Base-by-base conservation (phyloP, 1,140 invertebrate species). In the Calephelis nemesis region DNA sequence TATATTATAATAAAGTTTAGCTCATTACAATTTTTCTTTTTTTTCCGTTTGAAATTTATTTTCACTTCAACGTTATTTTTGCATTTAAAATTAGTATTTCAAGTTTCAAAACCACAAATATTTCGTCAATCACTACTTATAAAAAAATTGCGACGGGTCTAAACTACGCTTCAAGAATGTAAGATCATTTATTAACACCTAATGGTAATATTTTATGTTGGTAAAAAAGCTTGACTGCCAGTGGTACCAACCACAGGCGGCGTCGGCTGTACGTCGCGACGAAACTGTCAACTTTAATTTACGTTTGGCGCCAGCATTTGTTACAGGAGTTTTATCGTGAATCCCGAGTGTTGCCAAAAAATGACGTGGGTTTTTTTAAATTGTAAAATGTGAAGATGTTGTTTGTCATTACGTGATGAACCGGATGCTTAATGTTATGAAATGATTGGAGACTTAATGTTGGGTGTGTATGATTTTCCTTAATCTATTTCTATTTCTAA, bases 301-400 rank as follows among this genome's bases (percentile, higher is more conserved):
- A 84, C 72, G 81, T 79, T 82, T 80, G 88, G 88, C 88, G 88
- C 86, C 88, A 84, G 83, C 79, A 75, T 78, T 84, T 81, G 83
- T 79, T 76, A 79, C 71, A 69, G 65, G 10, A 72, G 70, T 74
- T 75, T 69, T 72, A 79, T 81, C 75, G 75, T 65, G 64, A 68
- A 73, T 66, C 67, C 70, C 69, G 72, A 65, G 69, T 68, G 79
- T 67, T 84, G 83, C 83, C 82, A 84, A 84, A 81, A 79, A 74
- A 73, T 65, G 72, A 78, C 76, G 74, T 67, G 66, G 71, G 63
- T 67, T 71, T 63, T 67, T 66, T 71, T 68, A 66, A 69, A 69
- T 65, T 70, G 42, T 30, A 30, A 50, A 67, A 58, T 40, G 45
- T 49, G 42, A 58, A 64, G 13, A 30, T 19, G 30, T 13, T 64